Evolutionary conservation across 2,113 vertebrate species (phyloP).

Genomic region (Macquaria australasica): DNA sequence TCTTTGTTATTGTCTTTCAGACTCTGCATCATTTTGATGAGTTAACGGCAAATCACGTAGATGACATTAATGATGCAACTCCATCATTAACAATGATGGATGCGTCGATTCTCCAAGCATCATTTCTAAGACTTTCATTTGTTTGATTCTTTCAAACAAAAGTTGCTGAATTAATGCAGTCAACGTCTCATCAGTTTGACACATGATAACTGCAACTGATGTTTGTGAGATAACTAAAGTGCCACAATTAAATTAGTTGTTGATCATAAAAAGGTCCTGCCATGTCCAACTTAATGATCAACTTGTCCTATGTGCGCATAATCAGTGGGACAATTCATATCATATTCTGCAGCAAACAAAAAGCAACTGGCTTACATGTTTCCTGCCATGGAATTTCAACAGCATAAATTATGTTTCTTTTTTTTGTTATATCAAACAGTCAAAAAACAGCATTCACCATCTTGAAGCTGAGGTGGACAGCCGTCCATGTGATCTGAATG

Average conservation of each 20-base stretch:
- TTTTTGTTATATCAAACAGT: too few relatives aligned
- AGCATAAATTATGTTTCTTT: too few relatives aligned
- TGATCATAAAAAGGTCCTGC: neutral
- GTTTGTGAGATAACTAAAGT: neutral
- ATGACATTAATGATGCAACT: conserved; percentile 41
- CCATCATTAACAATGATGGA: conserved; percentile 41
- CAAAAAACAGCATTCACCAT: neutral
- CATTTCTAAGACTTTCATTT: conserved; percentile 9
- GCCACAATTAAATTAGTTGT: neutral
- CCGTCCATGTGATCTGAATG: neutral
- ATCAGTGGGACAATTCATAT: neutral
- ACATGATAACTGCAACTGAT: neutral
- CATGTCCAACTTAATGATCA: neutral
- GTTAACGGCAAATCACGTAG: conserved; percentile 28
- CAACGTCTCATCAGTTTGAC: neutral
- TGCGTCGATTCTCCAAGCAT: conserved; percentile 17
- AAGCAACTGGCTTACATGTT: neutral
- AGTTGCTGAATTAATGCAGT: conserved; percentile 13
- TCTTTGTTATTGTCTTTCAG: conserved; percentile 46
- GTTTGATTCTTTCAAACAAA: conserved; percentile 1
- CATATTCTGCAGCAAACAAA: neutral
- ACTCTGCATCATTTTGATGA: conserved; percentile 49
- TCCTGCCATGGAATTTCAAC: neutral
- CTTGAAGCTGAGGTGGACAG: neutral
- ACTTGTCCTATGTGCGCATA: neutral